phyloP scores from a whole-genome alignment of 2,888 invertebrate species.

The Spisula subtruncata region DNA sequence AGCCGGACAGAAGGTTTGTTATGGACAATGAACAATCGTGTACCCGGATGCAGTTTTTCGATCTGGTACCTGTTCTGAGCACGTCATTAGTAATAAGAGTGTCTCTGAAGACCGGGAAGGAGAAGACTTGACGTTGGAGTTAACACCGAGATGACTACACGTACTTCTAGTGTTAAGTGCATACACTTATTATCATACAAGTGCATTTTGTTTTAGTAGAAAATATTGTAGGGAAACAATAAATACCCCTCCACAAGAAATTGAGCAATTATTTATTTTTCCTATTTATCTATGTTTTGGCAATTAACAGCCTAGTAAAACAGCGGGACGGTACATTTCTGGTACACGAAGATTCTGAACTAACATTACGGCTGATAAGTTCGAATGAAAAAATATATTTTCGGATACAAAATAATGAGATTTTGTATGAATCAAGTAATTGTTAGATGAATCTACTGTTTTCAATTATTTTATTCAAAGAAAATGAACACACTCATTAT shows the following conservation, averaged over 20 bases:
- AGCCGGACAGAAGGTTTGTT: no score
- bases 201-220: not conserved
- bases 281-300: not conserved
- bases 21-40: no score
- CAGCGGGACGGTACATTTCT: not conserved
- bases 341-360: not conserved
- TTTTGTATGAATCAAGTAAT: not conserved
- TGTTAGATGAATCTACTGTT: not conserved
- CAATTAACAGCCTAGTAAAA: conserved; percentile 1
- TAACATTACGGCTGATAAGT: not conserved
- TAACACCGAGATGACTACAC: not conserved
- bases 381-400: conserved; percentile 15
- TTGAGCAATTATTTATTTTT: conserved; percentile 24
- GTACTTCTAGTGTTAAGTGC: conserved; percentile 4
- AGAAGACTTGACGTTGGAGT: not conserved
- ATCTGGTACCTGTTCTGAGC: not conserved
- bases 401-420: not conserved
- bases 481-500: not conserved
- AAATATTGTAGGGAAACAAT: not conserved
- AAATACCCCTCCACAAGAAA: not conserved
- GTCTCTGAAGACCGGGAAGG: not conserved
- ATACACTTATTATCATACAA: not conserved
- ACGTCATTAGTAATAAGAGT: not conserved
- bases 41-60: not conserved
- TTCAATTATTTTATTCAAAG: not conserved